Evolutionary conservation across 2,797 vertebrate genomes (phyloP).

Genomic region (Dicrostonyx torquatus): DNA sequence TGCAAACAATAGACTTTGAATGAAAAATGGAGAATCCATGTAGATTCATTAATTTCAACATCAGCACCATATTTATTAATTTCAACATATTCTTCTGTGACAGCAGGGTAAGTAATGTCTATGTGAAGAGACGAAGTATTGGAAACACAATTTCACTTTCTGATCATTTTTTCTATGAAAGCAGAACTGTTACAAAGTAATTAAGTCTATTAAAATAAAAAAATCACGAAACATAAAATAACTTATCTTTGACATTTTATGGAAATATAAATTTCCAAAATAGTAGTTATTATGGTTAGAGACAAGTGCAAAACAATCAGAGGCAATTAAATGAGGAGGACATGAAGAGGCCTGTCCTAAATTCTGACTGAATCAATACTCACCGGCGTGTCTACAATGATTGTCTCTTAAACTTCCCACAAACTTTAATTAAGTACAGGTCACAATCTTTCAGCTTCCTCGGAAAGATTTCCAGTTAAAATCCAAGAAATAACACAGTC

Average conservation of each 20-base stretch:
- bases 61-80: not conserved
- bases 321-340: not conserved
- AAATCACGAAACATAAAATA: not conserved
- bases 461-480: not conserved
- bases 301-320: not conserved
- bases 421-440: not conserved
- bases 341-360: not conserved
- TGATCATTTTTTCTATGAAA: not conserved
- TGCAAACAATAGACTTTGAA: not conserved
- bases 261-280: not conserved
- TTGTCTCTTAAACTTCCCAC: not conserved
- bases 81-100: not conserved
- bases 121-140: not conserved
- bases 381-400: not conserved
- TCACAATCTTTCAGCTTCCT: not conserved
- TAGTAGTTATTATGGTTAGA: not conserved
- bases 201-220: not conserved
- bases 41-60: not conserved
- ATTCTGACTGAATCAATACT: not conserved
- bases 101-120: not conserved
- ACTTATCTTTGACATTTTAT: not conserved
- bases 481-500: not conserved
- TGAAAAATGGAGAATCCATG: not conserved
- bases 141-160: not conserved
- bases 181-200: not conserved